Evolutionary conservation across 1,140 invertebrate species (phyloP), one percentile per base, ranked within the genome.

Genomic region (Apis dorsata): DNA sequence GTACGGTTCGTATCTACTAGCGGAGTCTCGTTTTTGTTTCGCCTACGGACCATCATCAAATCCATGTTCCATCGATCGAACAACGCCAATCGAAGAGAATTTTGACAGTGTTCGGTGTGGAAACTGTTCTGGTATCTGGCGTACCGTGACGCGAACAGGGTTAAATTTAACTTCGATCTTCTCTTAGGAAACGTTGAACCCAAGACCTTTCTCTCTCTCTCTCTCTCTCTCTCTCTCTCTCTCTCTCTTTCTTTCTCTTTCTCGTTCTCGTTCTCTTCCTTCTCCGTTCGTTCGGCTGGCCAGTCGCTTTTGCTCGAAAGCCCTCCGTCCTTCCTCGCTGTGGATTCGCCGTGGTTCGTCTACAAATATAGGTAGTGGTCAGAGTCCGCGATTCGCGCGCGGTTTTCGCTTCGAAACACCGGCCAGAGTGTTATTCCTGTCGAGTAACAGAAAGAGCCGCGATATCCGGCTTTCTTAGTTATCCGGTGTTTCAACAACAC

Each of bases 111-210:
- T 83, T 84, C 68, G 60, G 60, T 59, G 13, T 28, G 71, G 79
- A 74, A 69, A 63, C 74, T n/a, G 80, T 77, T 66, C 80, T 24
- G 85, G 87, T 84, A 87, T 86, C 87, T 80, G 69, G 72, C 71
- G 81, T 76, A 79, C 66, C 78, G 59, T 83, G 84, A 80, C 81
- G 86, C 83, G 86, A 81, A 84, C 83, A 84, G 72, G 84, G 86
- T 88, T 91, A 90, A 90, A 89, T 90, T 91, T 91, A 91, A 85
- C 89, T 72, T 75, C 65, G 66, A 81, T 85, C 82, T 82, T 89
- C 89, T 90, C 88, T 88, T 84, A 84, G 82, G 88, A 90, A 90
- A 81, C 90, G 83, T 91, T 91, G 90, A 91, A 90, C 90, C 86
- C 90, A 66, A 87, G 86, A 84, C 84, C 86, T 88, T 88, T 88